Base-by-base conservation (phyloP, 2,113 vertebrate species). In the Prietella phreatophila region DNA sequence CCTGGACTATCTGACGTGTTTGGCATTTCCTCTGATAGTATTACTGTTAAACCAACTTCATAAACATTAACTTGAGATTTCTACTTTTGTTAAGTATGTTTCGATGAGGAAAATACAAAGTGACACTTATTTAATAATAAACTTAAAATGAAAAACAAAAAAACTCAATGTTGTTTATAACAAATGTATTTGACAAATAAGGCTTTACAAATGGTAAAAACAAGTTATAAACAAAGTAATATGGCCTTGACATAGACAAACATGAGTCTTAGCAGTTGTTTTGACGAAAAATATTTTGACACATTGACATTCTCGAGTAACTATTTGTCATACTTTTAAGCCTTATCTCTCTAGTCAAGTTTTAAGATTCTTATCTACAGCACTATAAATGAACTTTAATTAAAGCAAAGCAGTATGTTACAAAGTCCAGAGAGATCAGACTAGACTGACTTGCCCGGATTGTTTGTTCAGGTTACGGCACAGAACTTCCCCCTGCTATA, bases 401-500 rank as follows among this genome's bases (percentile, higher is more conserved):
- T 22, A 22, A 82, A 61, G 56, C 56, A 61, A 42, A 82, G 56
- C 22, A 27, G 55, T n/a, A 82, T 61, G 56, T 82, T 25, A 22
- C 56, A 82, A 85, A 85, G 67, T 85, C 30, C 42, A 85, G 50
- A n/a, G n/a, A n/a, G n/a, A 20, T 73, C 50, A 85, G 50, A 85
- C 83, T 27, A 27, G 67, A 27, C 39, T 33, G n/a, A 85, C 83
- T 73, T 33, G 83, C 33, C 50, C 2, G 30, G 53, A 85, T 58
- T 85, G 55, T 73, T 85, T 73, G 69, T 56, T 36, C 39, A 42
- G 33, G 11, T 61, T 42, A 42, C 20, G 80, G 10, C 22, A 42
- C 56, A 73, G 13, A 71, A n/a, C 47, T 36, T 85, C n/a, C 47
- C 13, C 60, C 27, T 69, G 10, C 50, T 15, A 33, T 85, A 27